Base-by-base conservation (phyloP, 2,113 vertebrate genomes). In the Oreochromis tanganicae region DNA sequence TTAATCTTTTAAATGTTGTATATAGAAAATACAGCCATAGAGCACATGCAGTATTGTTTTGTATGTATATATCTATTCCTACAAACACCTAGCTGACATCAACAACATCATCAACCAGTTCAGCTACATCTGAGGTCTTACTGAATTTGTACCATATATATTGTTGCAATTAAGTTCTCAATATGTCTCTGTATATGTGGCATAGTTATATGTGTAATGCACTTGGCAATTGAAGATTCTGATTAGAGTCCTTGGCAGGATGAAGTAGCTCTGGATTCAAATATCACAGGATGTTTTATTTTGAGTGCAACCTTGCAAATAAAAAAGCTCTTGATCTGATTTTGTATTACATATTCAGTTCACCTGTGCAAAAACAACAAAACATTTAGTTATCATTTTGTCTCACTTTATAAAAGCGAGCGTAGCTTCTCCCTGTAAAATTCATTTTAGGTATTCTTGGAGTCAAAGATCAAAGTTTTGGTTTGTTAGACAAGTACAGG, bases 171-270 rank as follows among this genome's bases (percentile, higher is more conserved):
- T 50, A 83, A 56, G 3, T 59, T 75, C 48, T 80, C 78, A 81
- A 90, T 87, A 88, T 54, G 73, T 48, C 32, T 81, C 80, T 19
- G 5, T 29, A 81, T 63, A 36, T 63, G 59, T 63, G 32, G 8
- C 88, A 85, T 87, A 57, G 7, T 68, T 57, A 57, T 80, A 36
- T 27, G 14, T 66, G 24, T 5, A 66, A 56, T 68, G 82, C 56
- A 43, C 80, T 66, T 82, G 57, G 24, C 46, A 36, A 59, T 88
- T 50, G 55, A 87, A 29, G 48, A 81, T 83, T 91, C 81, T 85
- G 24, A 81, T 93, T 83, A 68, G 71, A 89, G 80, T 55, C 78
- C 78, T 85, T 89, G 81, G 16, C 19, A 80, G n/a, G 81, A 84
- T 80, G 19, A 80, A 86, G 46, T 36, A 55, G 17, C 56, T 66